Evolutionary conservation across 2,888 invertebrate species (phyloP).

Genomic region (Resseliella maxima): DNA sequence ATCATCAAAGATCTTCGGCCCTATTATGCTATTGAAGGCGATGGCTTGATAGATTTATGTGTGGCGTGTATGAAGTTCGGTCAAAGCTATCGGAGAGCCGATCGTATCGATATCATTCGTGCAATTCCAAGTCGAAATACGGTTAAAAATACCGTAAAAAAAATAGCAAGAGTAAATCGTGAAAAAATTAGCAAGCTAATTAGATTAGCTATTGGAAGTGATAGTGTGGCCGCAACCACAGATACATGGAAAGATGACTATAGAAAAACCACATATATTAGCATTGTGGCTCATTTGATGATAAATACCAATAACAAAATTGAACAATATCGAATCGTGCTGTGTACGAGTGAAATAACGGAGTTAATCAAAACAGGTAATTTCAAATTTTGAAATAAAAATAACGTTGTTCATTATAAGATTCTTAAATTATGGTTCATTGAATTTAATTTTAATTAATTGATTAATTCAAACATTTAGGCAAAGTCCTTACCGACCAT

Average conservation of each 20-base stretch:
- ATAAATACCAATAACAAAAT: neutral
- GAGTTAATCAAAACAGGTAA: neutral
- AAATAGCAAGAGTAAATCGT: neutral
- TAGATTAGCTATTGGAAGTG: neutral
- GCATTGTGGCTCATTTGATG: neutral
- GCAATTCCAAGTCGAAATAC: neutral
- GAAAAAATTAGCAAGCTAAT: neutral
- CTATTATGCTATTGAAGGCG: neutral
- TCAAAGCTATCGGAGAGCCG: neutral
- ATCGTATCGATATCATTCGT: neutral
- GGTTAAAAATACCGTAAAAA: neutral
- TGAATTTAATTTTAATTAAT: neutral
- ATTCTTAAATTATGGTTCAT: neutral
- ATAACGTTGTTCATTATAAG: too few relatives aligned
- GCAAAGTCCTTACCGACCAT: too few relatives aligned
- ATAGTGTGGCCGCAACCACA: neutral
- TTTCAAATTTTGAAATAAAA: neutral
- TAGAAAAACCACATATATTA: neutral
- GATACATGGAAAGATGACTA: neutral
- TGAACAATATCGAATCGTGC: neutral
- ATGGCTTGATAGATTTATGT: neutral
- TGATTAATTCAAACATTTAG: neutral
- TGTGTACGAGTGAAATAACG: neutral
- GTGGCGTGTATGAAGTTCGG: neutral
- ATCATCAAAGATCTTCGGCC: neutral